phyloP scores from a whole-genome alignment of 1,140 invertebrate genomes.

The Linepithema humile region DNA sequence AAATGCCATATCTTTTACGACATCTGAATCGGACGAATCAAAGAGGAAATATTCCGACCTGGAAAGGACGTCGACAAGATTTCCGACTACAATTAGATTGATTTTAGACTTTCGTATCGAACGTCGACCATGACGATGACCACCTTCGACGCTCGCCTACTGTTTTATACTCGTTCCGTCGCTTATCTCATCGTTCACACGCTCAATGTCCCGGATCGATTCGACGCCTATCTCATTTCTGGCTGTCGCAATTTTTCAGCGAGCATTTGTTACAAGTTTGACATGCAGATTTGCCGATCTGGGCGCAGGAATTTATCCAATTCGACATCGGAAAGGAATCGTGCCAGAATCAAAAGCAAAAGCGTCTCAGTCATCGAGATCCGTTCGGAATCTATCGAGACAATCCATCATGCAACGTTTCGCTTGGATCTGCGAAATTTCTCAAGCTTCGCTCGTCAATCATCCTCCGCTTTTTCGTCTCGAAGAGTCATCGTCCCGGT shows the following conservation, averaged over 20 bases:
- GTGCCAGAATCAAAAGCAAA: background rate
- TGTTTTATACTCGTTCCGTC: background rate
- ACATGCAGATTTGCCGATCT: background rate
- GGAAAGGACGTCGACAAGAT: conserved; percentile 53
- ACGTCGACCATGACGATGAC: conserved; percentile 36
- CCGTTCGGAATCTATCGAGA: background rate
- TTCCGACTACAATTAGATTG: background rate
- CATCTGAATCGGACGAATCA: conserved; percentile 10
- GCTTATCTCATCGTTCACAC: conserved; percentile 11
- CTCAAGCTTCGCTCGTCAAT: conserved; percentile 6
- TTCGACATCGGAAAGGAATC: background rate
- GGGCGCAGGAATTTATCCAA: background rate
- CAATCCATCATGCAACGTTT: background rate
- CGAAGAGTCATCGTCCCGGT: conserved; percentile 41
- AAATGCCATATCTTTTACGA: conserved; percentile 15
- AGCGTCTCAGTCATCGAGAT: background rate
- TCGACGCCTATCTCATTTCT: background rate
- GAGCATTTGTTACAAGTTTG: background rate
- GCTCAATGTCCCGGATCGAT: background rate
- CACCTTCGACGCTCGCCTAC: background rate
- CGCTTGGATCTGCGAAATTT: conserved; percentile 14
- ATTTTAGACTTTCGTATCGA: conserved; percentile 1
- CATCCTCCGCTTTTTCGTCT: conserved; percentile 27
- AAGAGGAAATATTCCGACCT: conserved; percentile 44
- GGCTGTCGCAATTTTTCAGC: background rate